A percentile compares a stretch with the other conserved stretches of the same genome.
Conservation (phyloP, 2,797 vertebrate genomes). For the Fundulus diaphanus region DNA sequence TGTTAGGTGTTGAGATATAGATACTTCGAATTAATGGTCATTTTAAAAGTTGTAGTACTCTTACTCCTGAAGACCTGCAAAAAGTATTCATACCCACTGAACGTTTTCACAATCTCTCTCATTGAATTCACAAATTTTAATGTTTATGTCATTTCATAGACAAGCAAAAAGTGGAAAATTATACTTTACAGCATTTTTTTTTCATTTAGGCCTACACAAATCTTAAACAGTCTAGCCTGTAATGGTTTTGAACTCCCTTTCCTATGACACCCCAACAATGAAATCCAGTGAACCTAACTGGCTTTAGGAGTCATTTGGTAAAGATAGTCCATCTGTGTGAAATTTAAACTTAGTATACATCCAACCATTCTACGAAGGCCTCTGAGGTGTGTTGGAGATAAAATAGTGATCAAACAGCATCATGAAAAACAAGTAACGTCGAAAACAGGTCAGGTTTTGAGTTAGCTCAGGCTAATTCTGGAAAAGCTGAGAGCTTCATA, state of each 20-base stretch:
- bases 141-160: neutral
- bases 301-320: neutral
- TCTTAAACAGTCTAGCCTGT: neutral
- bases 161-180: neutral
- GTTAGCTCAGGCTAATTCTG: too few species aligned
- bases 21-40: neutral
- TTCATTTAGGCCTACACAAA: neutral
- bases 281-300: neutral
- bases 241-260: neutral
- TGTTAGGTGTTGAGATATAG: neutral
- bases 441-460: too few species aligned
- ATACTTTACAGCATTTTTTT: neutral
- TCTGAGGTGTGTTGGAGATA: too few species aligned
- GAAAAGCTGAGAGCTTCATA: too few species aligned
- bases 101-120: neutral
- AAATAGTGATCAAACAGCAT: too few species aligned
- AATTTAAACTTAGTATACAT: too few species aligned
- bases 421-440: too few species aligned
- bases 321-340: too few species aligned
- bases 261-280: neutral
- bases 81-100: neutral
- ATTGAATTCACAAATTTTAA: neutral
- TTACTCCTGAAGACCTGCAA: neutral
- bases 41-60: neutral
- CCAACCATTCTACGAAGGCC: too few species aligned